phyloP scores from a whole-genome alignment of 2,888 invertebrate species.

The Masnerella sp. region DNA sequence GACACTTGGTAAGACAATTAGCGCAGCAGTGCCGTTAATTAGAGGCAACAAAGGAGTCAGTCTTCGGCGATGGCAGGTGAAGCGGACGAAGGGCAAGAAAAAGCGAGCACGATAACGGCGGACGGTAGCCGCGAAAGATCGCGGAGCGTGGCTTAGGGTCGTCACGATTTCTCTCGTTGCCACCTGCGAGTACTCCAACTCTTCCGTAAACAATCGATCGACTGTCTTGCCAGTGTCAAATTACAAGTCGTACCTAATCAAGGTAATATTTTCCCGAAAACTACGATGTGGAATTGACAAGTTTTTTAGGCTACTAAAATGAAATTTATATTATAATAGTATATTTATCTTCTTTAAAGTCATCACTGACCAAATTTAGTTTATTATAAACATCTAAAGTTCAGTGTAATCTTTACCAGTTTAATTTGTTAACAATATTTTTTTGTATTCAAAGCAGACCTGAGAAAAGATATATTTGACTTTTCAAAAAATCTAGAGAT shows the following conservation, averaged over 20 bases:
- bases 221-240: slow-evolving; percentile 17
- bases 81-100: slow-evolving; percentile 30
- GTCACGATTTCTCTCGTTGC: slow-evolving; percentile 53
- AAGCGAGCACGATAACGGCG: slow-evolving; percentile 33
- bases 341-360: too few species aligned
- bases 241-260: slow-evolving; percentile 8
- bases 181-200: slow-evolving; percentile 42
- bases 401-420: too few species aligned
- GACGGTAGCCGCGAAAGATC: slow-evolving; percentile 35
- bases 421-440: too few species aligned
- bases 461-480: too few species aligned
- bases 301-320: too few species aligned
- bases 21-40: slow-evolving; percentile 66
- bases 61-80: slow-evolving; percentile 49
- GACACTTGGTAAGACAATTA: slow-evolving; percentile 61
- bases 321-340: too few species aligned
- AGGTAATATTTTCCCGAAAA: too few species aligned
- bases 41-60: slow-evolving; percentile 59
- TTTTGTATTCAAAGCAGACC: too few species aligned
- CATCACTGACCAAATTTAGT: too few species aligned
- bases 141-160: slow-evolving; percentile 50
- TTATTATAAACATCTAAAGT: too few species aligned
- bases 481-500: too few species aligned
- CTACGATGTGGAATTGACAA: too few species aligned
- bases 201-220: slow-evolving; percentile 31